Conservation (phyloP, 1,140 invertebrate genomes). For the Leucophenga varia region DNA sequence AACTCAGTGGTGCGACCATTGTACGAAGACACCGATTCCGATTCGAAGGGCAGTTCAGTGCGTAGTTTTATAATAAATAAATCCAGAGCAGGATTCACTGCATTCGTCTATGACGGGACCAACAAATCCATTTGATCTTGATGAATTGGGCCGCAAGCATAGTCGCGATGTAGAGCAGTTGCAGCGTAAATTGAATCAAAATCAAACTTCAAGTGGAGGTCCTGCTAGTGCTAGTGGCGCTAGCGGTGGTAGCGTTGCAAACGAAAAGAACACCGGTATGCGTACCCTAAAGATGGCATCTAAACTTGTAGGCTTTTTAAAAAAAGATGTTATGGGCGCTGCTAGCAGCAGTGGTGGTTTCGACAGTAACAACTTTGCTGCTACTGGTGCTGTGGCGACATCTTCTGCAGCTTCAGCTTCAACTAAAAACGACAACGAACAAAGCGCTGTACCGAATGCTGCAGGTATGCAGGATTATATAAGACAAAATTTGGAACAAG, state of each 20-base stretch:
- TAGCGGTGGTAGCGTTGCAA: constrained; percentile 12
- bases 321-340: constrained; percentile 20
- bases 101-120: constrained; percentile 2
- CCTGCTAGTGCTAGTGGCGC: too few relatives aligned
- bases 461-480: too few relatives aligned
- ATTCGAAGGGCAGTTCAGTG: constrained; percentile 61
- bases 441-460: too few relatives aligned
- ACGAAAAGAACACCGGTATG: constrained; percentile 19
- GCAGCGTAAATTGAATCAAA: constrained; percentile 29
- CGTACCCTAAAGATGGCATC: constrained; percentile 34
- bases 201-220: too few relatives aligned
- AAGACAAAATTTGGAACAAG: constrained; percentile 2
- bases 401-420: too few relatives aligned
- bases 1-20: constrained; percentile 23
- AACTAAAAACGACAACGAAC: too few relatives aligned
- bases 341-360: background rate
- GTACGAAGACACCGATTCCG: constrained; percentile 56
- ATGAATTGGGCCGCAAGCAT: constrained; percentile 36
- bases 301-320: constrained; percentile 34
- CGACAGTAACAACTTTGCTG: too few relatives aligned
- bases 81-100: constrained; percentile 36
- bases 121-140: constrained; percentile 37
- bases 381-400: too few relatives aligned
- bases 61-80: constrained; percentile 48
- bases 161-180: constrained; percentile 53